Base-by-base conservation (phyloP, 2,888 invertebrate species). In the Catocala fraxini region DNA sequence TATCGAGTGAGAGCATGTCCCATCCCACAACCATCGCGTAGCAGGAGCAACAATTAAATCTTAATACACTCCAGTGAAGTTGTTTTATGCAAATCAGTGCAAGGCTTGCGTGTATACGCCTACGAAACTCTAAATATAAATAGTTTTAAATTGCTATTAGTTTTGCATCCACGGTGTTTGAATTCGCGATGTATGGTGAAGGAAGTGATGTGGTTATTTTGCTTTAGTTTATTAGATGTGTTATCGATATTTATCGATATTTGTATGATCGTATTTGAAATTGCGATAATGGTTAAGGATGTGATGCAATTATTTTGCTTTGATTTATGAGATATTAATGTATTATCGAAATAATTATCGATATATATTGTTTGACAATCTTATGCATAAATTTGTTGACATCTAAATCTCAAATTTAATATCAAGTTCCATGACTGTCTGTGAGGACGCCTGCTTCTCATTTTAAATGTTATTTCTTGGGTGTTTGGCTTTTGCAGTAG, bases 21-120 rank as follows among this genome's bases (percentile, higher is more conserved):
- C 90, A 75, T 89, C 90, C 90, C 87, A 90, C 86, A 84, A 86
- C 84, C 39, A 53, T 87, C 68, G 61, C 59, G 63, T 59, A 45
- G 65, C 74, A 52, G 77, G 59, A 71, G 80, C 86, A 86, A 93
- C 93, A 94, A 94, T 94, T 93, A 94, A 94, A 93, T 90, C 92
- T 92, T 92, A 93, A 94, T 92, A 92, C 91, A 81, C 81, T 85
- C 88, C 85, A 85, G 85, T 88, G 88, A 86, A 87, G 92, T 92
- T 94, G 94, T 94, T 91, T 89, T 93, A 94, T 94, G 94, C 92
- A 92, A 94, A 94, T 93, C 83, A 83, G 83, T 72, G 69, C 82
- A 79, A 73, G 83, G 80, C 80, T 93, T 84, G 93, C 93, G 92
- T 93, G 93, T 93, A 84, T 78, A 89, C 93, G 92, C 93, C 93